phyloP scores from a whole-genome alignment of 2,797 vertebrate species.

The Semotilus atromaculatus region DNA sequence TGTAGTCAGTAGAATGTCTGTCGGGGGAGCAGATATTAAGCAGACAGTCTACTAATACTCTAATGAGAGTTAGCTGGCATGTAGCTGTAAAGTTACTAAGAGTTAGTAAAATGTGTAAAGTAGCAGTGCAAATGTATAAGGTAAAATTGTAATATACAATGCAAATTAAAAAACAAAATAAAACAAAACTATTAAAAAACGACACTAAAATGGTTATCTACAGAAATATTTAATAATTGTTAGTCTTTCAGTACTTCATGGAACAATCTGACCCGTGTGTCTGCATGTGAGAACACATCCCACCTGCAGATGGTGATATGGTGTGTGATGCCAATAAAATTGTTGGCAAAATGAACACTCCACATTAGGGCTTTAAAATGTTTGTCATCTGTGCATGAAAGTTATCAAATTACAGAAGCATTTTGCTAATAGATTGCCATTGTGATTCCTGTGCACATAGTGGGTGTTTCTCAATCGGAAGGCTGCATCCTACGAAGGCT shows the following conservation, averaged over 20 bases:
- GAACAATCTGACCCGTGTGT: not conserved
- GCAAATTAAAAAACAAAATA: not conserved
- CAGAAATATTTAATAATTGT: not conserved
- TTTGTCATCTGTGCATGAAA: not conserved
- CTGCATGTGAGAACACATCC: not conserved
- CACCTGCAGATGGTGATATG: not conserved
- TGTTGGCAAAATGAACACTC: not conserved
- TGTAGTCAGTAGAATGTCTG: not conserved
- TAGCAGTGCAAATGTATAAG: not conserved
- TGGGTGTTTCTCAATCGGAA: too few species aligned
- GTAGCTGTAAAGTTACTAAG: not conserved
- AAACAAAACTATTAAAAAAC: not conserved
- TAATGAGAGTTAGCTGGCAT: not conserved
- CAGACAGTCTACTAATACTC: not conserved
- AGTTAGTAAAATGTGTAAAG: not conserved
- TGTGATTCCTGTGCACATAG: not conserved
- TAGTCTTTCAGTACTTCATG: not conserved
- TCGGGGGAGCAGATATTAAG: not conserved
- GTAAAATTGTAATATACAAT: not conserved
- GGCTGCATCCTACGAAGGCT: too few species aligned
- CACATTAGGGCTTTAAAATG: not conserved
- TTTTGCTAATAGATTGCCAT: not conserved
- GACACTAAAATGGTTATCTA: not conserved
- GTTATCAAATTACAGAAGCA: not conserved
- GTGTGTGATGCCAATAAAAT: not conserved